Evolutionary conservation across 1,140 invertebrate genomes (phyloP).

Genomic region (Cotesia chilonis): DNA sequence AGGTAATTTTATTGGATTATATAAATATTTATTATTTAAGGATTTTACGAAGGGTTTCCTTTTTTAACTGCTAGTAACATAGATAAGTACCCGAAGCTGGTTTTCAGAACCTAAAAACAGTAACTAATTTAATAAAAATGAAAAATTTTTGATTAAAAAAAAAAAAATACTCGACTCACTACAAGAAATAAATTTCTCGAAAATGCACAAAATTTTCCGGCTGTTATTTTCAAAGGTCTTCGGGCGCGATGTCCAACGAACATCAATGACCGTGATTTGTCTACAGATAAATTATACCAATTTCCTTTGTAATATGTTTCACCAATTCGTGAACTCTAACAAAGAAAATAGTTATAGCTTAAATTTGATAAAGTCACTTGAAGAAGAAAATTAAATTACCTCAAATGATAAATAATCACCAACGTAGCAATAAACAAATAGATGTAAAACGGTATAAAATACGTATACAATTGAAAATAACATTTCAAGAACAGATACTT

Average conservation of each 20-base stretch:
- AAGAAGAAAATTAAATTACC: constrained; percentile 28
- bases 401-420: constrained; percentile 39
- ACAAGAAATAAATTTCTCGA: constrained; percentile 39
- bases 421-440: constrained; percentile 46
- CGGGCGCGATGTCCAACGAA: constrained; percentile 46
- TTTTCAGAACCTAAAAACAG: constrained; percentile 41
- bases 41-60: no score
- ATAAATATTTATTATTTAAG: no score
- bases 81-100: constrained; percentile 43
- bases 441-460: constrained; percentile 35
- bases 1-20: no score
- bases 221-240: constrained; percentile 46
- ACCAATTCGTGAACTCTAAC: constrained; percentile 32
- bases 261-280: constrained; percentile 41
- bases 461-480: constrained; percentile 37
- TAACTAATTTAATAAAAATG: no score
- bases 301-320: constrained; percentile 44
- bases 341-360: constrained; percentile 13
- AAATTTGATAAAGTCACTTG: no score
- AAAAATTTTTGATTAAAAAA: not conserved
- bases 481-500: constrained; percentile 26
- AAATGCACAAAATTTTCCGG: constrained; percentile 49
- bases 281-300: constrained; percentile 45
- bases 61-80: constrained; percentile 44
- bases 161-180: constrained; percentile 27